Evolutionary conservation across 2,797 vertebrate genomes (phyloP).

Genomic region (Anniella stebbinsi): DNA sequence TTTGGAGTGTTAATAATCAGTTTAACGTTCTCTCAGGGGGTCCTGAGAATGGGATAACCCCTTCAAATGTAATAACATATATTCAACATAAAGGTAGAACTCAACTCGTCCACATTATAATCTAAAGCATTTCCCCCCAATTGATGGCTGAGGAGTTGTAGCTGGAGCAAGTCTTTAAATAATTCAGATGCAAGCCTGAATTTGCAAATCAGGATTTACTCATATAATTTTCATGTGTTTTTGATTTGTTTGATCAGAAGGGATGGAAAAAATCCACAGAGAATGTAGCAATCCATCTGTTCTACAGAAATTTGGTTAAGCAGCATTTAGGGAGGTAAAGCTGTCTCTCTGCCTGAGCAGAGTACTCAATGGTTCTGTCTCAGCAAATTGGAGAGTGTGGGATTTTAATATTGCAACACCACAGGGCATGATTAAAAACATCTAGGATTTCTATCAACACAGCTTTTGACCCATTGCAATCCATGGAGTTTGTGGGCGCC

Average conservation of each 20-base stretch:
- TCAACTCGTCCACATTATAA: slow-evolving; percentile 9
- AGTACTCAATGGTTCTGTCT: background rate
- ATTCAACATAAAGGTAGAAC: slow-evolving; percentile 16
- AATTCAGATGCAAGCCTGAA: slow-evolving; percentile 9
- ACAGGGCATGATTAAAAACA: background rate
- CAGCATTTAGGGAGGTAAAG: background rate
- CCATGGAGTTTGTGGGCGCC: background rate
- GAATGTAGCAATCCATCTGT: slow-evolving; percentile 5
- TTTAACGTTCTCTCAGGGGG: slow-evolving; percentile 12
- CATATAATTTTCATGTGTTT: slow-evolving; percentile 25
- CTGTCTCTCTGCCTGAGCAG: slow-evolving; percentile 8
- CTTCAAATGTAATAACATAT: background rate
- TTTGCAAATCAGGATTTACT: slow-evolving; percentile 30
- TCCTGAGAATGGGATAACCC: slow-evolving; percentile 23
- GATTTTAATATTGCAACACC: background rate
- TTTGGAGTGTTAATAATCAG: slow-evolving; percentile 25
- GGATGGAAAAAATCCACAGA: slow-evolving; percentile 36
- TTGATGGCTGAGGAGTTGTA: background rate
- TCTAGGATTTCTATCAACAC: background rate
- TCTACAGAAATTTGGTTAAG: slow-evolving; percentile 4
- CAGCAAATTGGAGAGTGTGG: background rate
- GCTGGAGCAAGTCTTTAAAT: slow-evolving; percentile 14
- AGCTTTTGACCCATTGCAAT: background rate
- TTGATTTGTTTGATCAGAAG: slow-evolving; percentile 30
- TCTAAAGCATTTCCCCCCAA: slow-evolving; percentile 12